Conservation (phyloP, 2,797 vertebrate genomes). For the Crocidura indochinensis region DNA sequence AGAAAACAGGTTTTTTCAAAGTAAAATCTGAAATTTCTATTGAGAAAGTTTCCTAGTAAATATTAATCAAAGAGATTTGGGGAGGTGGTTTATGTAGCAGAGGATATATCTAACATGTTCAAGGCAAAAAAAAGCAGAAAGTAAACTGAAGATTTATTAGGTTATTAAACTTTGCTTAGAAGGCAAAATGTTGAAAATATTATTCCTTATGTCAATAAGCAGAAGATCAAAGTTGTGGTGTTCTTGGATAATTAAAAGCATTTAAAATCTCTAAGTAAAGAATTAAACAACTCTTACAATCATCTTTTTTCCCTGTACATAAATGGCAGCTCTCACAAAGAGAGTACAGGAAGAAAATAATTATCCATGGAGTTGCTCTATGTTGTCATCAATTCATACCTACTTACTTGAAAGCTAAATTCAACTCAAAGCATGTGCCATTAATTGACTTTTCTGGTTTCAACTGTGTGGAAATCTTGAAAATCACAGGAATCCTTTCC, state of each 20-base stretch:
- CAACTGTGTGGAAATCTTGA: slow-evolving; percentile 74
- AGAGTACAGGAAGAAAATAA: neutral
- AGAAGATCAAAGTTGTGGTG: neutral
- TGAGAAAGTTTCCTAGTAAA: neutral
- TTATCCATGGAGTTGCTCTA: slow-evolving; percentile 14
- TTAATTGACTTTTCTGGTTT: slow-evolving; percentile 79
- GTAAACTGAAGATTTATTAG: neutral
- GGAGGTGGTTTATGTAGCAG: too few relatives aligned
- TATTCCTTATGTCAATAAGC: slow-evolving; percentile 28
- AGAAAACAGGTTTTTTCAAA: neutral
- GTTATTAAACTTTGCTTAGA: slow-evolving; percentile 31
- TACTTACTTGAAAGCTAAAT: slow-evolving; percentile 50
- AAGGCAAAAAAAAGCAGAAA: neutral
- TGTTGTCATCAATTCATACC: neutral
- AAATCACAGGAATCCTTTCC: slow-evolving; percentile 76
- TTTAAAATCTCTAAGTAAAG: slow-evolving; percentile 19
- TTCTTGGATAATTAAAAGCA: slow-evolving; percentile 45
- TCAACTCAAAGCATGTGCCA: slow-evolving; percentile 32
- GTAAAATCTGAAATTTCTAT: slow-evolving; percentile 3
- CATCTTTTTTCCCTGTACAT: slow-evolving; percentile 35
- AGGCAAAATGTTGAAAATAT: neutral
- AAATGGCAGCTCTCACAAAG: neutral
- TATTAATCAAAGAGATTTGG: neutral
- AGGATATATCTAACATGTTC: too few relatives aligned
- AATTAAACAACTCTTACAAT: neutral